These are phyloP conservation scores for Cyphomyrus discorhynchus DNA, from an alignment of 2,113 vertebrate genomes.

Conservation along the genomic window DNA sequence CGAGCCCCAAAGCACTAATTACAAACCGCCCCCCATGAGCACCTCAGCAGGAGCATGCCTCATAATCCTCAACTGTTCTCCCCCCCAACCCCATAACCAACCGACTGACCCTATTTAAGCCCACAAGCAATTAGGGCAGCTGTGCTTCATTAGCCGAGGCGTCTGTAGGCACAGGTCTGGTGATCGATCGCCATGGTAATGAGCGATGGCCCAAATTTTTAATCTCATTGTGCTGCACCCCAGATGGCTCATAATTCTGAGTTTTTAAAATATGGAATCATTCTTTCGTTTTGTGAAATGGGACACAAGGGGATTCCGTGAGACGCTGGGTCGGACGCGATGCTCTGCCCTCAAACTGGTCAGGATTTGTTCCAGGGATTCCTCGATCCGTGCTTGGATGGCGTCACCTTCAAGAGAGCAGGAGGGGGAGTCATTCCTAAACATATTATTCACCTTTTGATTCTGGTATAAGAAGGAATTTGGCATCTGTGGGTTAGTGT, in stretches of 20 bases:
- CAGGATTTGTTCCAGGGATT: neutral
- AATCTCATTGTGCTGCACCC: neutral
- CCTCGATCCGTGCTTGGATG: neutral
- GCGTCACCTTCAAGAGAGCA: neutral
- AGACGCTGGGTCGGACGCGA: neutral
- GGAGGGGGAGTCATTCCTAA: neutral
- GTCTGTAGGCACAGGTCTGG: neutral
- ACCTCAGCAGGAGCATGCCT: neutral
- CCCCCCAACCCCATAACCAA: neutral
- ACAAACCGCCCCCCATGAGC: neutral
- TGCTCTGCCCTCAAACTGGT: neutral
- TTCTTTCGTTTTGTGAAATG: neutral
- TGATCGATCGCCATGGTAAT: neutral
- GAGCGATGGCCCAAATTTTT: neutral
- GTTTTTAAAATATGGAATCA: neutral
- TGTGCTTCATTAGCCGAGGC: neutral
- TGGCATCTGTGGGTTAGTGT: neutral
- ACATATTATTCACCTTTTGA: neutral
- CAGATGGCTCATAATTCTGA: neutral
- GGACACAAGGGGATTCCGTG: neutral
- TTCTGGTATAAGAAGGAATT: neutral
- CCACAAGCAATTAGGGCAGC: neutral
- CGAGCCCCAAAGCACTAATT: neutral
- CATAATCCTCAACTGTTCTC: neutral
- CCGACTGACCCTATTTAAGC: neutral